These are phyloP conservation scores for Eulithis testata DNA, from an alignment of 2,888 invertebrate species.

Conservation along the genomic window DNA sequence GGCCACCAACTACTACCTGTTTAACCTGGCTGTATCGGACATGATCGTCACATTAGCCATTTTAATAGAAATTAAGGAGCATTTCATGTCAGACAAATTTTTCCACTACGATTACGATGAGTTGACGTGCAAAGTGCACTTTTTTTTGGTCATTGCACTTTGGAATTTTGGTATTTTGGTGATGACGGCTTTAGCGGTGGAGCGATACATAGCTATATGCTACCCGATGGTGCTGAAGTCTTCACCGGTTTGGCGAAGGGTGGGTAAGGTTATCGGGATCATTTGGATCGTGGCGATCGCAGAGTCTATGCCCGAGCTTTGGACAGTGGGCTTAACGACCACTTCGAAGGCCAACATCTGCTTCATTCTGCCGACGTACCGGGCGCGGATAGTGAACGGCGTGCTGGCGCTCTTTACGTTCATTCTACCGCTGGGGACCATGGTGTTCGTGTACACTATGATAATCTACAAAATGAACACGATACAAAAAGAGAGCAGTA, in stretches of 20 bases:
- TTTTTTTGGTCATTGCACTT: slow-evolving; percentile 54
- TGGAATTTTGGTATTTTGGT: slow-evolving; percentile 66
- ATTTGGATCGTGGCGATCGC: slow-evolving; percentile 60
- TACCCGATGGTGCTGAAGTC: slow-evolving; percentile 57
- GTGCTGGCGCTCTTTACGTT: slow-evolving; percentile 59
- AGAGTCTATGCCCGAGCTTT: slow-evolving; percentile 59
- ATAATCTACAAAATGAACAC: slow-evolving; percentile 62
- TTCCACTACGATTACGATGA: slow-evolving; percentile 46
- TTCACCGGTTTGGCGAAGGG: slow-evolving; percentile 54
- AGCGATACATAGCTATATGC: slow-evolving; percentile 64
- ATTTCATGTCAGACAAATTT: slow-evolving; percentile 44
- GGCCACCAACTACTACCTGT: slow-evolving; percentile 71
- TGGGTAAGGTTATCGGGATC: slow-evolving; percentile 55
- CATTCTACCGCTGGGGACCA: slow-evolving; percentile 58
- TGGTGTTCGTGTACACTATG: slow-evolving; percentile 62
- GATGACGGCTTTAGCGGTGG: slow-evolving; percentile 64
- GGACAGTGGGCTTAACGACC: slow-evolving; percentile 54
- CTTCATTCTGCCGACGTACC: slow-evolving; percentile 54
- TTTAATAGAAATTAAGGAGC: slow-evolving; percentile 54
- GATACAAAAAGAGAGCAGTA: slow-evolving; percentile 47
- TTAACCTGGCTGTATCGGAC: slow-evolving; percentile 71
- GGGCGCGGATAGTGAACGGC: slow-evolving; percentile 56
- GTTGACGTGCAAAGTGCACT: slow-evolving; percentile 59
- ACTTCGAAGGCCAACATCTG: slow-evolving; percentile 53
- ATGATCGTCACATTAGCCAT: slow-evolving; percentile 65